Evolutionary conservation across 2,888 invertebrate genomes (phyloP).

Genomic region (Listrodromus nycthemerus): DNA sequence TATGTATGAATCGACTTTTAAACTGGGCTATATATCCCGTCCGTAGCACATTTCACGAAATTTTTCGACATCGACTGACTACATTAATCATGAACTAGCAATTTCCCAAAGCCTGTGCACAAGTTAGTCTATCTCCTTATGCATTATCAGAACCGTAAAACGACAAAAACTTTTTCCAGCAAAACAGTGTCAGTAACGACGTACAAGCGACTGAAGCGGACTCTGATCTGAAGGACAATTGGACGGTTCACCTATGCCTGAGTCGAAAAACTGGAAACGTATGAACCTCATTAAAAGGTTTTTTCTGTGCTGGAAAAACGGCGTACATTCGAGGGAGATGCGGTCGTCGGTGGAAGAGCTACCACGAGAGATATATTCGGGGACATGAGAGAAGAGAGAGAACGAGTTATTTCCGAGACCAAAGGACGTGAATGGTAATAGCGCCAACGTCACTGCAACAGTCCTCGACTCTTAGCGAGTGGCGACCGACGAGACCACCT

Average conservation of each 20-base stretch:
- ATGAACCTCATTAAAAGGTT: not conserved
- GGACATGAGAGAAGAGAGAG: conserved; percentile 7
- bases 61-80: no score
- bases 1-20: no score
- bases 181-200: not conserved
- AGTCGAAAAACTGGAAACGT: not conserved
- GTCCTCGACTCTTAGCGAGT: conserved; percentile 32
- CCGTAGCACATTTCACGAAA: no score
- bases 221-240: not conserved
- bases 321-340: not conserved
- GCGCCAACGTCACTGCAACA: conserved; percentile 22
- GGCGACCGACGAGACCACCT: conserved; percentile 48
- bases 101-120: conserved; percentile 38
- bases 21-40: no score
- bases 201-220: not conserved
- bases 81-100: not conserved
- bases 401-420: conserved; percentile 13
- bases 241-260: not conserved
- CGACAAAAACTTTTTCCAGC: not conserved
- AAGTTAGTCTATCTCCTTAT: conserved; percentile 19
- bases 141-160: not conserved
- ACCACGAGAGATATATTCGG: not conserved
- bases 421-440: conserved; percentile 23
- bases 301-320: not conserved
- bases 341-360: not conserved